phyloP scores from a whole-genome alignment of 2,797 vertebrate species.

The Hydrolagus colliei region DNA sequence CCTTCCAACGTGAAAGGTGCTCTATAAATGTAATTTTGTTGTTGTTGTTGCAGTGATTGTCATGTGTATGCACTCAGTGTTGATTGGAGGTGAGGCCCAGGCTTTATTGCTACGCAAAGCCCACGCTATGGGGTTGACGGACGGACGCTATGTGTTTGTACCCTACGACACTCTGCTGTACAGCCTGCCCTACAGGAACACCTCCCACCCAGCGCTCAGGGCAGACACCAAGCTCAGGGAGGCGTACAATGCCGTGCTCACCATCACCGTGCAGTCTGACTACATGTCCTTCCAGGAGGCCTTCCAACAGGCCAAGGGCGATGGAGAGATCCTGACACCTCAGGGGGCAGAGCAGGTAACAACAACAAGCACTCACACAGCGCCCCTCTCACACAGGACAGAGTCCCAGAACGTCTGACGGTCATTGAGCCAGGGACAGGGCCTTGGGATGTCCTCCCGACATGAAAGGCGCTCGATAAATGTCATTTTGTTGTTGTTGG shows the following conservation, averaged over 20 bases:
- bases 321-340: slow-evolving; percentile 55
- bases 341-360: slow-evolving; percentile 66
- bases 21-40: no score
- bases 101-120: slow-evolving; percentile 70
- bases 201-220: slow-evolving; percentile 59
- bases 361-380: not conserved
- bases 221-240: slow-evolving; percentile 63
- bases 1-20: no score
- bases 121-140: slow-evolving; percentile 74
- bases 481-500: no score
- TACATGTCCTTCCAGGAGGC: slow-evolving; percentile 74
- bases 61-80: slow-evolving; percentile 86
- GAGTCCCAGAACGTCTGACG: no score
- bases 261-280: slow-evolving; percentile 76
- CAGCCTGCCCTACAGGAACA: slow-evolving; percentile 76
- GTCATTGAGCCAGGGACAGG: no score
- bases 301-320: slow-evolving; percentile 56
- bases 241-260: slow-evolving; percentile 84
- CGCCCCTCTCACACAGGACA: no score
- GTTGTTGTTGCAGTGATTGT: slow-evolving; percentile 67
- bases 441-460: no score
- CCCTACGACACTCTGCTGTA: slow-evolving; percentile 81
- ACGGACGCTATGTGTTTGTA: slow-evolving; percentile 77
- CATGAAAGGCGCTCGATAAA: no score
- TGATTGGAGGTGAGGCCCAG: slow-evolving; percentile 76